phyloP scores from a whole-genome alignment of 2,888 invertebrate species.

The Coelinius sp. region DNA sequence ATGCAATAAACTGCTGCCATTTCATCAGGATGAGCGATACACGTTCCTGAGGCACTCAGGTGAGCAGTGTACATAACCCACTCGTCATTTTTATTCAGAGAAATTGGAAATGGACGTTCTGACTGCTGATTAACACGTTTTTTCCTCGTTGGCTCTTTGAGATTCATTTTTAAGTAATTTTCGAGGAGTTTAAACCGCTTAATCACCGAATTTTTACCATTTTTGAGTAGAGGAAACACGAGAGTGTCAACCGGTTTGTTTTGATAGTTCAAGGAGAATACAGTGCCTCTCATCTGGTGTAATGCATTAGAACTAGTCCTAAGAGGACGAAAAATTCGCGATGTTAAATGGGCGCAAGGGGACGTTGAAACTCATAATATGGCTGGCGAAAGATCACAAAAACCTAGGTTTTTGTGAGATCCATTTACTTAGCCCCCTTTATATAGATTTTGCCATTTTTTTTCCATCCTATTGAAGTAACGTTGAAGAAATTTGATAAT shows the following conservation, averaged over 20 bases:
- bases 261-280: too few relatives aligned
- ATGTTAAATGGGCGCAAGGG: too few relatives aligned
- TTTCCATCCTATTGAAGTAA: too few relatives aligned
- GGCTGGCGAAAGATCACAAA: too few relatives aligned
- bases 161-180: conserved; percentile 67
- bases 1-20: conserved; percentile 77
- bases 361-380: too few relatives aligned
- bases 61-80: conserved; percentile 75
- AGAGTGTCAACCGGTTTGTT: background rate
- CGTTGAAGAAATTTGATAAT: too few relatives aligned
- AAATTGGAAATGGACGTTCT: conserved; percentile 68
- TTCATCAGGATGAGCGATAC: conserved; percentile 75
- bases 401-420: too few relatives aligned
- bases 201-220: background rate
- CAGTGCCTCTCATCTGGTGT: too few relatives aligned
- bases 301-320: too few relatives aligned
- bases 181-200: background rate
- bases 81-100: conserved; percentile 70
- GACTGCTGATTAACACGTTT: conserved; percentile 68
- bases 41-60: conserved; percentile 80
- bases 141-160: conserved; percentile 72
- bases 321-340: too few relatives aligned
- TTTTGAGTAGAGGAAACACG: background rate
- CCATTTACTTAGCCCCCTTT: too few relatives aligned
- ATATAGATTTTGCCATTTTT: too few relatives aligned